Evolutionary conservation across 1,140 invertebrate genomes (phyloP), one percentile per base, ranked within the genome.

Genomic region (Conus ventricosus): DNA sequence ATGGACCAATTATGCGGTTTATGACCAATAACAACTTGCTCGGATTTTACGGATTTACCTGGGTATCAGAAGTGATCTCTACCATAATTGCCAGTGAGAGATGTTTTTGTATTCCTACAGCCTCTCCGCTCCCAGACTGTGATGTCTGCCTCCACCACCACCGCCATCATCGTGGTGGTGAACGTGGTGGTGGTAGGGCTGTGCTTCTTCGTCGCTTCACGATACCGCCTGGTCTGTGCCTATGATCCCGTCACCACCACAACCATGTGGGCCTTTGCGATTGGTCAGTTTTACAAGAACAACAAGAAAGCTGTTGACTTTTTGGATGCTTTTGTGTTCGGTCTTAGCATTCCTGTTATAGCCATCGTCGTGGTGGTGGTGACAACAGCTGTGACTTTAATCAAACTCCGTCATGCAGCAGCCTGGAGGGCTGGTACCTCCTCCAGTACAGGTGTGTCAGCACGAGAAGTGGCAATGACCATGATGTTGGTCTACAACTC

Each of bases 71-170:
- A 27, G 53, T 81, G 25, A 8, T 81, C 25, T 81, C 84, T 11
- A n/a, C 84, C 25, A 67, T 85, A 57, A 85, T 85, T 6, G 84
- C 84, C 57, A 85, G 60, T n/a, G 84, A 85, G 63, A 85, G 84
- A 71, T 85, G 84, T 27, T 85, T 85, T 25, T 85, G 84, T 15
- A 85, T 85, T 85, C 60, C 27, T 85, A 8, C 54, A 51, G 20
- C 84, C 84, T 23, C 60, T 85, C 13, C 84, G 39, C 27, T 85
- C 84, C 7, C 23, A 85, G 57, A 71, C 84, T 51, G 84, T 67
- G 17, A 57, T 85, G 7, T 25, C 25, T n/a, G 67, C 84, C 25
- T 10, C 7, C 57, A 85, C 84, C 60, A 60, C 51, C 11, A 57
- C 84, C 20, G 17, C 57, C 27, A 39, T 85, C 84, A 85, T 85